Evolutionary conservation across 1,140 invertebrate species (phyloP), one percentile per base, ranked within the genome.

Genomic region (Scylla paramamosain): DNA sequence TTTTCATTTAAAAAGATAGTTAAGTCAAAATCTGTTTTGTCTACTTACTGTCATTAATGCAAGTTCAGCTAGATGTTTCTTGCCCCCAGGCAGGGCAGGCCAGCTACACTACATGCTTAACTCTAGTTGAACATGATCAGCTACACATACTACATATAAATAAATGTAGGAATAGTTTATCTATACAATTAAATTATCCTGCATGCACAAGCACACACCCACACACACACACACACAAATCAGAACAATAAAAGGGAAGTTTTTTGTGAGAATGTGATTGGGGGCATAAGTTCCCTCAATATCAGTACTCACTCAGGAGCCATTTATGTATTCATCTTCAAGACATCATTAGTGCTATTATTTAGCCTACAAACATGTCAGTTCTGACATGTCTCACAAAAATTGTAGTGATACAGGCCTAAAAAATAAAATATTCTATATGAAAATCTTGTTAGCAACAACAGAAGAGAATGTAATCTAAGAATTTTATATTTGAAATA

Each of bases 81-180:
- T 77, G 67, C 67, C 67, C 67, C 67, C 8, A 3, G 67, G 67
- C 20, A 77, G 67, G 67, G 67, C 67, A 77, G 16, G 67, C 67
- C 67, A 77, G 67, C 67, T 77, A 77, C 67, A 77, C 67, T 77
- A 77, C 67, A 77, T 77, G 67, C 67, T 77, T 77, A 77, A 77
- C n/a, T 77, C 67, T 77, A 77, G 67, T n/a, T 77, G 25, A 77
- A 77, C 67, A 77, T 77, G 67, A 77, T 77, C 67, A 77, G 67
- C 67, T 77, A 77, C 67, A 77, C 67, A 77, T n/a, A 77, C 67
- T 77, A 77, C 67, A 77, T 77, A n/a, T 25, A 77, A 77, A 77
- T 77, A 77, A 77, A 77, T 59, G 52, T 59, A 20, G 52, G 20
- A 59, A 59, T n/a, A n/a, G 67, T 77, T 77, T 77, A n/a, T 77